A percentile compares a stretch with the other conserved stretches of the same genome.
phyloP scores from a whole-genome alignment of 2,888 invertebrate genomes.

The Polymixis flavicincta region DNA sequence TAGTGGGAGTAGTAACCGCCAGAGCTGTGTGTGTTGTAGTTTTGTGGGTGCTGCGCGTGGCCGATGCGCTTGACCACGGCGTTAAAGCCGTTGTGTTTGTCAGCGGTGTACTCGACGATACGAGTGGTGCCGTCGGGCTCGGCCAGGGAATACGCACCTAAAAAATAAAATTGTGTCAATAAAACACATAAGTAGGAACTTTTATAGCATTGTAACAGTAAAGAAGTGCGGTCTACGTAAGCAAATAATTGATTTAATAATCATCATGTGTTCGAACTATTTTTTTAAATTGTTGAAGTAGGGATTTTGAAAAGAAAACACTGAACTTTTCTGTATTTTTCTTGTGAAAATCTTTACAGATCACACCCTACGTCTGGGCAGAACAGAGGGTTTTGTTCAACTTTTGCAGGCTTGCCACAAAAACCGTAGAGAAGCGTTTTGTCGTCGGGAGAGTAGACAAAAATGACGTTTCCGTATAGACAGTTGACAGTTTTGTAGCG shows the following conservation, averaged over 20 bases:
- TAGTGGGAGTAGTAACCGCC: constrained; percentile 82
- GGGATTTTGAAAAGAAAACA: background rate
- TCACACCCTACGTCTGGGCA: background rate
- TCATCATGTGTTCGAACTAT: too few relatives aligned
- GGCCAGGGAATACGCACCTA: constrained; percentile 88
- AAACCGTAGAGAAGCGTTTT: too few relatives aligned
- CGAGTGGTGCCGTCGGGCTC: constrained; percentile 89
- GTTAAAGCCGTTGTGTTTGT: constrained; percentile 88
- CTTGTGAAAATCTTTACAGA: background rate
- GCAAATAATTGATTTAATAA: background rate
- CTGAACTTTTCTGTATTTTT: background rate
- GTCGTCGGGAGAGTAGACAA: too few relatives aligned
- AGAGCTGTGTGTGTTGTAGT: constrained; percentile 77
- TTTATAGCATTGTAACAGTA: background rate
- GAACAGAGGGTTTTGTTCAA: background rate
- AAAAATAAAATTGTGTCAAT: constrained; percentile 27
- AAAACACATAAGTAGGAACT: background rate
- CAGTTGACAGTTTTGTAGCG: too few relatives aligned
- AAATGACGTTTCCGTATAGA: too few relatives aligned
- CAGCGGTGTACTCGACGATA: constrained; percentile 89
- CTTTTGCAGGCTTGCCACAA: too few relatives aligned
- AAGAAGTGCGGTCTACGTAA: background rate
- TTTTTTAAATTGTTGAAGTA: background rate
- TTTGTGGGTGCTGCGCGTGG: constrained; percentile 86
- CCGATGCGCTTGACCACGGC: constrained; percentile 89